Base-by-base conservation (phyloP, 1,140 invertebrate genomes). In the Achroia grisella region DNA sequence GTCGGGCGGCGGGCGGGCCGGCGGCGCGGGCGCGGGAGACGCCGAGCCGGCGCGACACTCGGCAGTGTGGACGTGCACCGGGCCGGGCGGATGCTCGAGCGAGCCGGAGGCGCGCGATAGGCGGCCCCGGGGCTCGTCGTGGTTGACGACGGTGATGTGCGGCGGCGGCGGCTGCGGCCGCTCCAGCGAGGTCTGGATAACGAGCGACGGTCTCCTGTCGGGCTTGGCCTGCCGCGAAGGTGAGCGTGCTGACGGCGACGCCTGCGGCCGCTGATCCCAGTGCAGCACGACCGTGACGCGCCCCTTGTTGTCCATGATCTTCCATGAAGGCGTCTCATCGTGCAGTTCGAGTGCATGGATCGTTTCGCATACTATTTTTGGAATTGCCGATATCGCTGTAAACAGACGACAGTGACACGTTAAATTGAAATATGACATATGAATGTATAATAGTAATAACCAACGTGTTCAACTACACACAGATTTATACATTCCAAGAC, bases 291-390 rank as follows among this genome's bases (percentile, higher is more conserved):
- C 94, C 66, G 95, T 97, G 86, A 97, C 93, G 77, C 95, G 91
- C 71, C 95, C 94, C 88, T 96, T 94, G 90, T 96, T 96, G 90
- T 97, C 95, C 94, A 96, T 96, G 88, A 97, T 96, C 87, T 97
- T 97, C 95, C 95, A 97, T 86, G 95, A 96, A 63, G 95, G 95
- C 71, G 94, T 95, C 86, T 96, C 95, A 94, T 97, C 93, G 88
- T 96, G 95, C 69, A 97, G 87, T 84, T 96, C 95, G 87, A 97
- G 87, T 46, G 94, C 94, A 89, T 96, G 94, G 68, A 97, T 96
- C 64, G 95, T 96, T 87, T 97, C 96, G 90, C 95, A 97, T 78
- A 97, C 95, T 90, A 97, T 97, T 89, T 95, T 95, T 59, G 96
- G 96, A 62, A 97, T 97, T 63, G 95, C 95, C 77, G 94, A 95